Evolutionary conservation across 2,797 vertebrate species (phyloP).

Genomic region (Brotogeris chrysoptera): DNA sequence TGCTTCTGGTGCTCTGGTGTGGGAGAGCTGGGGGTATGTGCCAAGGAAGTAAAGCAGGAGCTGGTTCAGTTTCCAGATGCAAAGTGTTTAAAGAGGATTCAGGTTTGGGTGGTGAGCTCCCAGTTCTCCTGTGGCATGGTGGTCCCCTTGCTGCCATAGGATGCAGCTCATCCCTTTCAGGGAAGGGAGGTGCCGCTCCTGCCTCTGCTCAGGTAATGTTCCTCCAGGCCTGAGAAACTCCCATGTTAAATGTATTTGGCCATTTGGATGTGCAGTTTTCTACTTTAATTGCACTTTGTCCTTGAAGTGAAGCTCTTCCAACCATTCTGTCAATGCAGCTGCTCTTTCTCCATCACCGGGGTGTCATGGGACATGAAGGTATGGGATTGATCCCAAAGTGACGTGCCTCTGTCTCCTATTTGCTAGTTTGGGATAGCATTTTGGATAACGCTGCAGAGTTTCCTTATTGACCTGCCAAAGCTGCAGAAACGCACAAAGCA

Average conservation of each 20-base stretch:
- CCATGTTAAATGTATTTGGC: neutral
- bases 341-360: neutral
- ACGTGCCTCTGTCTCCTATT: neutral
- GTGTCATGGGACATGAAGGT: neutral
- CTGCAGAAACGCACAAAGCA: neutral
- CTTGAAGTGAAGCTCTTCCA: neutral
- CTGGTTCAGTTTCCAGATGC: neutral
- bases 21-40: neutral
- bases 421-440: neutral
- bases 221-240: neutral
- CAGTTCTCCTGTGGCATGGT: rapidly evolving
- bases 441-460: neutral
- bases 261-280: neutral
- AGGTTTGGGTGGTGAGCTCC: neutral
- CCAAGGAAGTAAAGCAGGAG: neutral
- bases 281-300: neutral
- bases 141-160: neutral
- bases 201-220: rapidly evolving
- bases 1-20: neutral
- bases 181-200: neutral
- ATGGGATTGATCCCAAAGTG: neutral
- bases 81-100: rapidly evolving
- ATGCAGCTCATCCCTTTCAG: neutral
- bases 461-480: neutral
- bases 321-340: neutral